A percentile compares a stretch with the other conserved stretches of the same genome.
phyloP scores from a whole-genome alignment of 2,888 invertebrate species.

The Lasioglossum lativentre region DNA sequence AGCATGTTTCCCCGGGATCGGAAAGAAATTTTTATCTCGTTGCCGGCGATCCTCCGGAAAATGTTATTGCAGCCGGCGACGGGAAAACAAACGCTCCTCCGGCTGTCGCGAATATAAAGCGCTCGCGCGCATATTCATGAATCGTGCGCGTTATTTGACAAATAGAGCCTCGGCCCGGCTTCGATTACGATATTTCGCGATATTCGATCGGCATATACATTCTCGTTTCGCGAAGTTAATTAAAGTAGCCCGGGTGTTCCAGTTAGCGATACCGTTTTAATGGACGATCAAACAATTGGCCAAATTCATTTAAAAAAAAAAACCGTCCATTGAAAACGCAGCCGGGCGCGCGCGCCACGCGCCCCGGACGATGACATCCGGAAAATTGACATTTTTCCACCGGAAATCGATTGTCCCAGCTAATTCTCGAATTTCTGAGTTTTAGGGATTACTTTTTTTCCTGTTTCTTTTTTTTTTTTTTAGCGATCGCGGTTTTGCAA shows the following conservation, averaged over 20 bases:
- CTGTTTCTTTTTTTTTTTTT: neutral
- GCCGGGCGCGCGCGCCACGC: neutral
- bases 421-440: neutral
- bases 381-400: neutral
- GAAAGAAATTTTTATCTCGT: slow-evolving; percentile 9
- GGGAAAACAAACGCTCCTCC: slow-evolving; percentile 2
- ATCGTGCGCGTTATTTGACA: slow-evolving; percentile 26
- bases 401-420: neutral
- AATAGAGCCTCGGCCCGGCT: slow-evolving; percentile 12
- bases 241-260: slow-evolving; percentile 22
- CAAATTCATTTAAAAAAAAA: neutral
- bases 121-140: slow-evolving; percentile 5
- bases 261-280: slow-evolving; percentile 15
- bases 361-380: neutral
- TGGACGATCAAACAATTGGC: slow-evolving; percentile 16
- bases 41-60: neutral
- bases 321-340: neutral
- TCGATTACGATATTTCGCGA: slow-evolving; percentile 20
- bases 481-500: neutral
- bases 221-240: slow-evolving; percentile 33
- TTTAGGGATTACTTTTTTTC: neutral
- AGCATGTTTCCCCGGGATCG: neutral
- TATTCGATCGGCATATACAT: slow-evolving; percentile 1
- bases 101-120: neutral
- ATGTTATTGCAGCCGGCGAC: slow-evolving; percentile 21